Evolutionary conservation across 2,113 vertebrate genomes (phyloP).

Genomic region (Platichthys flesus): DNA sequence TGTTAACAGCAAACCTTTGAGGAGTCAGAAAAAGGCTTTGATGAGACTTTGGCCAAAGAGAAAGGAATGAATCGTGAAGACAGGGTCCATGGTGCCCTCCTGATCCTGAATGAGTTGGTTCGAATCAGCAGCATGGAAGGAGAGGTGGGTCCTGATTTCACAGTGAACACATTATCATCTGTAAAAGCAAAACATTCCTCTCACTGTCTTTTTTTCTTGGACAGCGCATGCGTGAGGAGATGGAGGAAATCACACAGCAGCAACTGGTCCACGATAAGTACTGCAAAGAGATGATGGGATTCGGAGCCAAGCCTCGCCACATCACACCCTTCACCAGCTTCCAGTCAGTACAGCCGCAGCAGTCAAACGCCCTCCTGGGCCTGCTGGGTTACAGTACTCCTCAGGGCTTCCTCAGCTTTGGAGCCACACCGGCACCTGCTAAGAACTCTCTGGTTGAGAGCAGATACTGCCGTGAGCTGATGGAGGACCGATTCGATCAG

Average conservation of each 20-base stretch:
- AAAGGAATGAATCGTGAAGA: conserved; percentile 99
- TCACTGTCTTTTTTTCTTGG: not conserved
- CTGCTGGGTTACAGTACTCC: conserved; percentile 93
- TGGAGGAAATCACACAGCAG: conserved; percentile 99
- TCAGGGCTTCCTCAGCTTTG: conserved; percentile 92
- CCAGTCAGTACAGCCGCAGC: conserved; percentile 95
- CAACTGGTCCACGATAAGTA: conserved; percentile 98
- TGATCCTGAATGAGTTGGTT: conserved; percentile 97
- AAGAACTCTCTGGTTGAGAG: conserved; percentile 95
- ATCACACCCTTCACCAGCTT: conserved; percentile 98
- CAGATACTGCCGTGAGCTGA: conserved; percentile 95
- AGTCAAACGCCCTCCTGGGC: conserved; percentile 94
- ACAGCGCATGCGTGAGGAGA: conserved; percentile 96
- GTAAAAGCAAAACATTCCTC: not conserved
- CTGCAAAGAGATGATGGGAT: conserved; percentile 97
- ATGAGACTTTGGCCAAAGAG: conserved; percentile 96
- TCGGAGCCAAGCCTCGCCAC: conserved; percentile 94
- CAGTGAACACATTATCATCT: not conserved
- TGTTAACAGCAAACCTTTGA: conserved; percentile 92
- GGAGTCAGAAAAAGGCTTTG: conserved; percentile 97
- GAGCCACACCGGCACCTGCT: conserved; percentile 87
- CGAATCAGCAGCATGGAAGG: conserved; percentile 99
- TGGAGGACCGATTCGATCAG: conserved; percentile 98
- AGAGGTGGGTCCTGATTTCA: conserved; percentile 86
- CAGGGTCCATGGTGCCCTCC: conserved; percentile 92